These are phyloP conservation scores for Synanthedon formicaeformis DNA, from an alignment of 2,888 invertebrate species.

Conservation along the genomic window DNA sequence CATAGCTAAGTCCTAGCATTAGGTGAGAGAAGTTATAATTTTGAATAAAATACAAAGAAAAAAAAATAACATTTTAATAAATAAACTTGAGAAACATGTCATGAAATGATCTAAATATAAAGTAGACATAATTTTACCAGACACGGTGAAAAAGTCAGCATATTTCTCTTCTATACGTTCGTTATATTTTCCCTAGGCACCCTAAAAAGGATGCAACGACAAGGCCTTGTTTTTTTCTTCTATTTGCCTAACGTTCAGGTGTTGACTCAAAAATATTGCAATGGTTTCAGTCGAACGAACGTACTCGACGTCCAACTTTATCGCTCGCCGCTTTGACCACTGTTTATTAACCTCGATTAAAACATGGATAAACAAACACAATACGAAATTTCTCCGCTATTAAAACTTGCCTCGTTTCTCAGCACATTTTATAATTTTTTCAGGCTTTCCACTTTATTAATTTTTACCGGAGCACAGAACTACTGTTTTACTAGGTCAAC, in stretches of 20 bases:
- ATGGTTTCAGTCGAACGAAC: slow-evolving; percentile 27
- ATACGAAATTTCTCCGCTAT: not conserved
- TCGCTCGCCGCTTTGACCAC: not conserved
- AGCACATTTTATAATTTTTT: not conserved
- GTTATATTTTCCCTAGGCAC: slow-evolving; percentile 27
- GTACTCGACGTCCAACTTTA: slow-evolving; percentile 1
- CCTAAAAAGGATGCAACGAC: slow-evolving; percentile 12
- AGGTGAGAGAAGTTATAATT: too few species aligned
- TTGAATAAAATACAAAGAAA: too few species aligned
- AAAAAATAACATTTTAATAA: too few species aligned
- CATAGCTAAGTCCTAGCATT: too few species aligned
- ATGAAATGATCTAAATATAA: too few species aligned
- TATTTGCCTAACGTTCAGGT: slow-evolving; percentile 29
- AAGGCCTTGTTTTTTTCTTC: slow-evolving; percentile 17
- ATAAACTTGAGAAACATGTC: too few species aligned
- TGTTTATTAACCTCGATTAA: not conserved
- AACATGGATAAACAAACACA: not conserved
- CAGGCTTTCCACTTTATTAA: slow-evolving; percentile 22
- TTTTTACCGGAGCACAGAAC: slow-evolving; percentile 28
- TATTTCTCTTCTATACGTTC: slow-evolving; percentile 15
- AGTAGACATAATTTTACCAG: too few species aligned
- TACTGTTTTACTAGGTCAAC: slow-evolving; percentile 37
- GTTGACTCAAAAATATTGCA: slow-evolving; percentile 39
- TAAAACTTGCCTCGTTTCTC: not conserved
- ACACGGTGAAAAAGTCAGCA: too few species aligned